Percentiles rank a stretch among this genome's conserved stretches.
phyloP scores from a whole-genome alignment of 2,888 invertebrate species.

The Trachelus stipa region DNA sequence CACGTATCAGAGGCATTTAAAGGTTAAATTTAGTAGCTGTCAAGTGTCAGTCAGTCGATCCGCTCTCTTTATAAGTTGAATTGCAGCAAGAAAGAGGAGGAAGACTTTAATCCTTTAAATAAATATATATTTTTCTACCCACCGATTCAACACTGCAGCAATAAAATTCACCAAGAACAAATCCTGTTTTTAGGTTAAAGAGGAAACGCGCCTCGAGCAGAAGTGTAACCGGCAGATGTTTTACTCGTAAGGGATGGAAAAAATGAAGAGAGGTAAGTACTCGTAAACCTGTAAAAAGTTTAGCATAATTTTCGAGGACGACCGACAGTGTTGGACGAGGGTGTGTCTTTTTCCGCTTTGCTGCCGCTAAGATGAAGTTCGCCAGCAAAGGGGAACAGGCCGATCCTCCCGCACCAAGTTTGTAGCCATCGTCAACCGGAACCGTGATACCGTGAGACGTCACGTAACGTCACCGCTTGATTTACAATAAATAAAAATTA shows the following conservation, averaged over 20 bases:
- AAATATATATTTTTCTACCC: neutral
- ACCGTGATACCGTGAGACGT: neutral
- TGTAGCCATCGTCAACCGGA: neutral
- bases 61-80: neutral
- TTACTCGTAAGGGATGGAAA: neutral
- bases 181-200: neutral
- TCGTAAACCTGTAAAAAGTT: neutral
- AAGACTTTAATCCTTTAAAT: neutral
- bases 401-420: slow-evolving; percentile 53
- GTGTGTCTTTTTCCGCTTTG: slow-evolving; percentile 77
- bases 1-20: slow-evolving; percentile 25
- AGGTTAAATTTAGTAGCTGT: slow-evolving; percentile 40
- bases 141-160: neutral
- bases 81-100: neutral
- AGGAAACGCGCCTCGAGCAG: neutral
- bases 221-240: neutral
- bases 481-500: neutral
- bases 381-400: slow-evolving; percentile 75
- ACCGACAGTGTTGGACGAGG: slow-evolving; percentile 58
- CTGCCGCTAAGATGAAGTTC: slow-evolving; percentile 70
- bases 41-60: neutral
- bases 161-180: neutral
- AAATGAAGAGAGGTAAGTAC: neutral
- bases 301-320: neutral
- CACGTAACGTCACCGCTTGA: neutral